Conservation (phyloP, 2,888 invertebrate genomes). For the Tipula helvola region DNA sequence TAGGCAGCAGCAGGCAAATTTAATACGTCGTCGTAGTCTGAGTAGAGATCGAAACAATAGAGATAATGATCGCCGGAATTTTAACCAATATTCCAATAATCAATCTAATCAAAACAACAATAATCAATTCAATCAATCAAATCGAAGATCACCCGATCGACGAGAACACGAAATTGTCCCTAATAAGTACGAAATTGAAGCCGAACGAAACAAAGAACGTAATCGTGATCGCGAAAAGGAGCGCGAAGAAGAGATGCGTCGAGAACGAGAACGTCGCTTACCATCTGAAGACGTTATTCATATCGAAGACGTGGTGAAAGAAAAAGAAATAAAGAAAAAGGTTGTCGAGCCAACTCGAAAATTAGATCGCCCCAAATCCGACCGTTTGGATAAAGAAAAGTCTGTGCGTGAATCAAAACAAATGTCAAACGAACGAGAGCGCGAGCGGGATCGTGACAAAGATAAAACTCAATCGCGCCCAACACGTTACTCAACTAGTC, state of each 20-base stretch:
- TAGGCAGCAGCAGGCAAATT: background rate
- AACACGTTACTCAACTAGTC: slow-evolving; percentile 48
- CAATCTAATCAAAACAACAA: slow-evolving; percentile 20
- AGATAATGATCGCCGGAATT: slow-evolving; percentile 13
- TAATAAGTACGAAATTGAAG: background rate
- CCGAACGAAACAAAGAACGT: background rate
- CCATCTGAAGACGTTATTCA: slow-evolving; percentile 6
- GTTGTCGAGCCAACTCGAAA: slow-evolving; percentile 17
- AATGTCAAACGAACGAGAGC: slow-evolving; percentile 13
- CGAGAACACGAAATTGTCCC: background rate
- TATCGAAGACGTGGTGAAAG: slow-evolving; percentile 14
- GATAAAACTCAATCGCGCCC: background rate
- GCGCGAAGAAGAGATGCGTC: background rate
- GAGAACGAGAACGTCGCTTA: background rate
- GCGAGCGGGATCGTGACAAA: background rate
- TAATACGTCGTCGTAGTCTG: slow-evolving; percentile 12
- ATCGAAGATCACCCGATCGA: slow-evolving; percentile 22
- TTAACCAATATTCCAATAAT: slow-evolving; percentile 27
- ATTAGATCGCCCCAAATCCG: slow-evolving; percentile 18
- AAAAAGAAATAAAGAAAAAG: slow-evolving; percentile 21
- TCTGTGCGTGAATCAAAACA: slow-evolving; percentile 18
- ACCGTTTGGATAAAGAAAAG: slow-evolving; percentile 17
- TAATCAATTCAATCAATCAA: slow-evolving; percentile 20
- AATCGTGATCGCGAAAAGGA: slow-evolving; percentile 11
- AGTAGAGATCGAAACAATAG: slow-evolving; percentile 21